These are phyloP conservation scores for Leptinotarsa peninsularis DNA, from an alignment of 2,888 invertebrate genomes.

Conservation along the genomic window DNA sequence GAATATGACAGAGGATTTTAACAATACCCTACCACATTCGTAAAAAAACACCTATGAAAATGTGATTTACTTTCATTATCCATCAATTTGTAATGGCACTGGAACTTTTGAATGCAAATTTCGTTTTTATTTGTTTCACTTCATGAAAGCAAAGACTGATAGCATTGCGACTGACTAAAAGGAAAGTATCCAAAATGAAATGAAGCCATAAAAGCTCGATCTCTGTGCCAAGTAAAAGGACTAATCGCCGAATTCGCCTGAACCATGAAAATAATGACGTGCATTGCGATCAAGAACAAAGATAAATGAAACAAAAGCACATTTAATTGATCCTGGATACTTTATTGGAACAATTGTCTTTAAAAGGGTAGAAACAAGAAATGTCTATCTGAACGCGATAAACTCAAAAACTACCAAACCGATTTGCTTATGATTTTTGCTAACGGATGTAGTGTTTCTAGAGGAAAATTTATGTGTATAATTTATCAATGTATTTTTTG, in stretches of 20 bases:
- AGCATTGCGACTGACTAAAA: neutral
- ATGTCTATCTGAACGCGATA: too few species aligned
- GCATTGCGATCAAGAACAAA: neutral
- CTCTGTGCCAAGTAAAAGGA: neutral
- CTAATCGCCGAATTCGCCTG: neutral
- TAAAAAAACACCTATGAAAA: neutral
- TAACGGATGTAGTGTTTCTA: too few species aligned
- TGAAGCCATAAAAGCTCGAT: neutral
- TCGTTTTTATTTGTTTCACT: neutral
- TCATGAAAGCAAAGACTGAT: neutral
- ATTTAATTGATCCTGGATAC: too few species aligned
- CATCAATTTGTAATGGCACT: neutral
- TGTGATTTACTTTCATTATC: neutral
- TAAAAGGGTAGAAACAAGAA: too few species aligned
- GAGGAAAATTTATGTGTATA: too few species aligned
- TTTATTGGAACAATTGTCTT: neutral
- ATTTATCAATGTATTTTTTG: too few species aligned
- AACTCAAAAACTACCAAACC: too few species aligned
- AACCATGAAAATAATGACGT: neutral
- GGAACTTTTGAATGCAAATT: neutral
- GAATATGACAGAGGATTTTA: too few species aligned
- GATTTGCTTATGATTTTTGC: too few species aligned
- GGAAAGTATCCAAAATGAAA: slow-evolving; percentile 4
- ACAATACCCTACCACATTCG: too few species aligned
- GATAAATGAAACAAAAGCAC: slow-evolving; percentile 3